Base-by-base conservation (phyloP, 2,797 vertebrate species). In the Siniperca scherzeri region DNA sequence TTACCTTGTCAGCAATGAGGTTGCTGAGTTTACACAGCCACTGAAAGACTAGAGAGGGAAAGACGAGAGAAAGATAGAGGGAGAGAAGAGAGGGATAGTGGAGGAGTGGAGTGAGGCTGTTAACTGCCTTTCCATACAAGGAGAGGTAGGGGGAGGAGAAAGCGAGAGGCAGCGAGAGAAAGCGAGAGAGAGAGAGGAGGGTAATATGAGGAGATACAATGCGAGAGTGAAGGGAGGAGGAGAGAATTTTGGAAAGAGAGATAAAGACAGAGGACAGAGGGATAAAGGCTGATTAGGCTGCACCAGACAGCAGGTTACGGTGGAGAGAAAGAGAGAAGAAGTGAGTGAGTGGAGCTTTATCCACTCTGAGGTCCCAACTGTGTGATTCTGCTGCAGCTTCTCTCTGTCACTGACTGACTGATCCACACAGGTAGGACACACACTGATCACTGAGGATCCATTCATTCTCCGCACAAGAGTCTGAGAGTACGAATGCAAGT, bases 111-210 rank as follows among this genome's bases (percentile, higher is more conserved):
- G 84, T 5, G 78, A 88, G 86, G 84, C 88, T 72, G 82, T 89
- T 92, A 90, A 93, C 88, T 90, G 88, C 90, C 88, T 92, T 93
- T 90, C 95, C 94, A 93, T 96, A 96, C 93, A 95, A 93, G 94
- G 95, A 94, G 82, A 93, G 82, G 91, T 65, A 90, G 92, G 91
- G 90, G 90, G 89, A 88, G 91, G 88, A 93, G 91, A 91, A 79
- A 89, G 68, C 19, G 36, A 78, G 85, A 70, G 87, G 70, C 67
- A 81, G 75, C 11, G 42, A 68, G 66, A 71, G 70, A 74, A 65
- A 70, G 68, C 44, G 76, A 81, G 80, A 87, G 75, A 72, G 30
- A 61, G 90, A 89, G 77, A 76, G 66, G 74, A 68, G 64, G 78
- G 88, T 84, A 84, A 88, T 81, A 77, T 69, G 82, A 88, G 85